Evolutionary conservation across 2,797 vertebrate species (phyloP).

Genomic region (Leptodactylus fallax): DNA sequence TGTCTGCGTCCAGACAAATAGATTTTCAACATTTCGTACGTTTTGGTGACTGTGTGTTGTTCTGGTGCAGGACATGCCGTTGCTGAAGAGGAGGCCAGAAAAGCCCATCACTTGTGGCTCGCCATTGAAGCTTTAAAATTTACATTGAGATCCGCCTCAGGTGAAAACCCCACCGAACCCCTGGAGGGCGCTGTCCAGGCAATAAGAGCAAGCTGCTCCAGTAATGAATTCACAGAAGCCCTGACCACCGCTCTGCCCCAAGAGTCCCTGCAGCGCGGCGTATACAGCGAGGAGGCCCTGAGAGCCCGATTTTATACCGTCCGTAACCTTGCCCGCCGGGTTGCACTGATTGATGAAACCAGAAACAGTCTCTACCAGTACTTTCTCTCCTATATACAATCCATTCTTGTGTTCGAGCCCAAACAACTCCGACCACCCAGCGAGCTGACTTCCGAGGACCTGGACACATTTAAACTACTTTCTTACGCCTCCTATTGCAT

Average conservation of each 20-base stretch:
- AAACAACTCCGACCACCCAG: slow-evolving; percentile 83
- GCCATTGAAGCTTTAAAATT: slow-evolving; percentile 90
- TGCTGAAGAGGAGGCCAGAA: slow-evolving; percentile 90
- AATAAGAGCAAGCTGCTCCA: slow-evolving; percentile 80
- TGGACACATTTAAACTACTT: slow-evolving; percentile 90
- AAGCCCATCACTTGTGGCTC: slow-evolving; percentile 94
- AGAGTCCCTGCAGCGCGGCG: slow-evolving; percentile 86
- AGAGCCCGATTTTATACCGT: slow-evolving; percentile 85
- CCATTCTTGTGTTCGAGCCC: slow-evolving; percentile 86
- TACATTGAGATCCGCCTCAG: slow-evolving; percentile 80
- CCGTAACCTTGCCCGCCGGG: slow-evolving; percentile 85
- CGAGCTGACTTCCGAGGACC: slow-evolving; percentile 82
- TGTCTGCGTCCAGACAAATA: too few species aligned
- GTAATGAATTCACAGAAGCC: slow-evolving; percentile 86
- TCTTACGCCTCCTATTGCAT: slow-evolving; percentile 92
- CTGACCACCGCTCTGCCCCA: slow-evolving; percentile 84
- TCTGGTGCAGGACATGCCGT: slow-evolving; percentile 83
- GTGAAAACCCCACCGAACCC: slow-evolving; percentile 80
- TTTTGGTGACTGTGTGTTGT: neutral
- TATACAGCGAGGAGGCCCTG: slow-evolving; percentile 93
- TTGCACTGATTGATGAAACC: slow-evolving; percentile 92
- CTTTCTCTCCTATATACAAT: slow-evolving; percentile 94
- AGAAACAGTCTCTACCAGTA: slow-evolving; percentile 96
- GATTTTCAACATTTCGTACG: neutral
- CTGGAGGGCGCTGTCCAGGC: slow-evolving; percentile 81